A percentile compares a stretch with the other conserved stretches of the same genome.
Conservation (phyloP, 1,140 invertebrate species). For the Nomia melanderi region DNA sequence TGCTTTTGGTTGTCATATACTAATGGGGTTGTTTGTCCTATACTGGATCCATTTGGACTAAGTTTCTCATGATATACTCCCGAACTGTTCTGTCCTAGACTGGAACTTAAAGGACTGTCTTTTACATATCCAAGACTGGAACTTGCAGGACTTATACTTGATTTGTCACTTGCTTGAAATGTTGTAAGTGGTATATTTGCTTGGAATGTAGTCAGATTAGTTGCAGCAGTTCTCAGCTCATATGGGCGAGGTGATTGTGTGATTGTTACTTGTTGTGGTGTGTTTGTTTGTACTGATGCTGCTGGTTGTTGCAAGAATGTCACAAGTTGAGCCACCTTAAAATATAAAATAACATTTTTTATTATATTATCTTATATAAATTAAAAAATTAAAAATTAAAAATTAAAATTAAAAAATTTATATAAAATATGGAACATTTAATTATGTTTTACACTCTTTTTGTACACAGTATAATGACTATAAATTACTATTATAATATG, state of each 20-base stretch:
- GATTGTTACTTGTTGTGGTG: constrained; percentile 66
- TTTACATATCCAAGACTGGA: constrained; percentile 77
- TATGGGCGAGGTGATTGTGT: constrained; percentile 61
- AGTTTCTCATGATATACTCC: constrained; percentile 74
- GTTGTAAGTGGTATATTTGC: constrained; percentile 74
- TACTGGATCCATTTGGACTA: constrained; percentile 71
- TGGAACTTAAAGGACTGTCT: constrained; percentile 74
- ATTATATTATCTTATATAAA: too few species aligned
- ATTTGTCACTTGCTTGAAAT: constrained; percentile 78
- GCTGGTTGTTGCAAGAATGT: constrained; percentile 84
- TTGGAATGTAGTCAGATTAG: constrained; percentile 78
- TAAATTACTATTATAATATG: not conserved
- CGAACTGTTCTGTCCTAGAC: constrained; percentile 72
- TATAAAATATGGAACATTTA: not conserved
- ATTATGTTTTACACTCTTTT: not conserved
- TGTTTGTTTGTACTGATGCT: constrained; percentile 55
- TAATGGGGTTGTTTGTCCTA: constrained; percentile 75
- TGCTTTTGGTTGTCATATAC: constrained; percentile 72
- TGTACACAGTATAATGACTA: not conserved
- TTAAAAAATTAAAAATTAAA: too few species aligned
- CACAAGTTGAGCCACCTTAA: constrained; percentile 84
- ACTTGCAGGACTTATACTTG: constrained; percentile 76
- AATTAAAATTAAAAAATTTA: too few species aligned
- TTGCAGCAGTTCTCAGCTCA: constrained; percentile 72
- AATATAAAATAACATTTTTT: constrained; percentile 28